These are phyloP conservation scores for Enteromius trimaculatus DNA, from an alignment of 2,797 vertebrate genomes.

Conservation along the genomic window DNA sequence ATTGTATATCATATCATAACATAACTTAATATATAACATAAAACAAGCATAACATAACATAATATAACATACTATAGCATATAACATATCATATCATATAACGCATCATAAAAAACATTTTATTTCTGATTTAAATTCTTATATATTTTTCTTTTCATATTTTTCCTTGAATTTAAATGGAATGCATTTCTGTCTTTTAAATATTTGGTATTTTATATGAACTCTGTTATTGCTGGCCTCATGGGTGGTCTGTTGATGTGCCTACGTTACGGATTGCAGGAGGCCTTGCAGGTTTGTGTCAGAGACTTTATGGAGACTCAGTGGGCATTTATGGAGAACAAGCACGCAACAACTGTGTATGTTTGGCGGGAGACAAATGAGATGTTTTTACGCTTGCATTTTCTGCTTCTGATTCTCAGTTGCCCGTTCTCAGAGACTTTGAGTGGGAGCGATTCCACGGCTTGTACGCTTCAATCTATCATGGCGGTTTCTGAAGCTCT, in stretches of 20 bases:
- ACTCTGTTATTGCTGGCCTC: not conserved
- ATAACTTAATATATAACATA: no score
- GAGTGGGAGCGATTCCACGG: conserved; percentile 49
- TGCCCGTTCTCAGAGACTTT: conserved; percentile 25
- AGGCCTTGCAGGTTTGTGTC: not conserved
- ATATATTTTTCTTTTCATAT: no score
- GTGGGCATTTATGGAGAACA: conserved; percentile 35
- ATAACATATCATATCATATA: no score
- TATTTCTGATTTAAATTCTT: no score
- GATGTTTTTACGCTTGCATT: conserved; percentile 44
- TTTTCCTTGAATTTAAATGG: not conserved
- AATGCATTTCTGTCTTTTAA: not conserved
- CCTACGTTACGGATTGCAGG: not conserved
- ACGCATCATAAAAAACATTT: no score
- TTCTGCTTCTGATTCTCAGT: conserved; percentile 38
- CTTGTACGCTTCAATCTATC: conserved; percentile 50
- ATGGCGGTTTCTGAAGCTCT: conserved; percentile 37
- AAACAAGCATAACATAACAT: no score
- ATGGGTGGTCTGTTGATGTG: not conserved
- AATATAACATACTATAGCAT: no score
- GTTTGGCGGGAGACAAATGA: conserved; percentile 50
- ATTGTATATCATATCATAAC: no score
- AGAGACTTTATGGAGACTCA: not conserved
- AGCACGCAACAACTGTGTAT: conserved; percentile 23
- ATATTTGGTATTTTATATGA: not conserved